phyloP scores from a whole-genome alignment of 2,113 vertebrate species.

The Tenebrosternarchus preto region DNA sequence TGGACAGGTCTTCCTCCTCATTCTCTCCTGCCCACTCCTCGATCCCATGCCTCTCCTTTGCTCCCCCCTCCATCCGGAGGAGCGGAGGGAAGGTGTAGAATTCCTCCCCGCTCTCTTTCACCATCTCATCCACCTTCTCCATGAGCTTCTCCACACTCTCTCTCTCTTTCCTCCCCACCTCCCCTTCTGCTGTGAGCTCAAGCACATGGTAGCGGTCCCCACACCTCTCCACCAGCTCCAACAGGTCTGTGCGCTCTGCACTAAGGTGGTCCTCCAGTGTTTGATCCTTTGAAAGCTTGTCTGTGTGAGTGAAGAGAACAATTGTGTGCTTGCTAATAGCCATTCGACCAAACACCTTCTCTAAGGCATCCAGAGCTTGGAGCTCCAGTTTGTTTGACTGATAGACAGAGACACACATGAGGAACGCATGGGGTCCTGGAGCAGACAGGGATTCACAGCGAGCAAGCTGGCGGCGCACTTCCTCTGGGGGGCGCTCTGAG shows the following conservation, averaged over 20 bases:
- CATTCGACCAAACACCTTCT: slow-evolving; percentile 61
- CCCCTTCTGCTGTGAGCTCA: slow-evolving; percentile 28
- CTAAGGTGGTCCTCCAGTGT: slow-evolving; percentile 66
- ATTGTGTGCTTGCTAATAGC: slow-evolving; percentile 60
- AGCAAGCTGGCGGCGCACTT: slow-evolving; percentile 62
- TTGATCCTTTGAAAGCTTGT: slow-evolving; percentile 64
- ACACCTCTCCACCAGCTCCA: slow-evolving; percentile 65
- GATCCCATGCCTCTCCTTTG: slow-evolving; percentile 49
- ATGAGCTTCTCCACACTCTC: slow-evolving; percentile 65
- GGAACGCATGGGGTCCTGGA: slow-evolving; percentile 72
- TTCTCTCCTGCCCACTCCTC: slow-evolving; percentile 33
- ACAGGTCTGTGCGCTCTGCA: slow-evolving; percentile 66
- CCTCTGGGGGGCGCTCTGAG: slow-evolving; percentile 57
- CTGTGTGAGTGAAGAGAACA: slow-evolving; percentile 72
- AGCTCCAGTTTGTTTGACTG: slow-evolving; percentile 58
- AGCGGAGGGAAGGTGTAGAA: slow-evolving; percentile 66
- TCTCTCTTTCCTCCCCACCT: slow-evolving; percentile 11
- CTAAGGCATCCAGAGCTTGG: slow-evolving; percentile 63
- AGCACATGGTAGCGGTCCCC: slow-evolving; percentile 66
- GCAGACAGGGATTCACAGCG: slow-evolving; percentile 63
- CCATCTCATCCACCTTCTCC: slow-evolving; percentile 68
- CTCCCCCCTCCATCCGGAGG: slow-evolving; percentile 54
- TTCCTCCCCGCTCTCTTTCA: slow-evolving; percentile 50
- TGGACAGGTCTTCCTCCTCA: not conserved
- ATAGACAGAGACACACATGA: slow-evolving; percentile 71